phyloP scores from a whole-genome alignment of 37 sponge, comb jelly and placozoan genomes.

The Corticium candelabrum region DNA sequence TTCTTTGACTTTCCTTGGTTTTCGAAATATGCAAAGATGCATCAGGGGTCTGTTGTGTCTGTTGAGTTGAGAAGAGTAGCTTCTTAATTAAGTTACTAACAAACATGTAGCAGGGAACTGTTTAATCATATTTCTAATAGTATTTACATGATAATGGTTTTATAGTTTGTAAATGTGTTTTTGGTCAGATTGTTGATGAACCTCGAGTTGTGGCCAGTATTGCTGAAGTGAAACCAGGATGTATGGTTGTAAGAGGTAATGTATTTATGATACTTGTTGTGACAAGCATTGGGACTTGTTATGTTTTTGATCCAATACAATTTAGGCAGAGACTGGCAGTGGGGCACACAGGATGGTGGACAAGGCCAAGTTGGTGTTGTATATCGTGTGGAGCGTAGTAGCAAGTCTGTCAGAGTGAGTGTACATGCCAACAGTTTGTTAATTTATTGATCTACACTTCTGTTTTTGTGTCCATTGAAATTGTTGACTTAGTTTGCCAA shows the following conservation, averaged over 20 bases:
- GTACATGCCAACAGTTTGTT: too few species aligned
- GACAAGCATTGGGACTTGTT: not conserved
- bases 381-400: not conserved
- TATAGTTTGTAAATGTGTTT: too few species aligned
- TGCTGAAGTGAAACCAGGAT: not conserved
- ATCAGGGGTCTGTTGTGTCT: too few species aligned
- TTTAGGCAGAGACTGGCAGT: not conserved
- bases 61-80: too few species aligned
- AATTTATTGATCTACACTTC: too few species aligned
- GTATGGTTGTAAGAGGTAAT: not conserved
- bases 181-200: not conserved
- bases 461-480: too few species aligned
- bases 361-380: not conserved
- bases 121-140: not conserved
- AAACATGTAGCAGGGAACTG: too few species aligned
- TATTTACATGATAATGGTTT: not conserved
- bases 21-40: too few species aligned
- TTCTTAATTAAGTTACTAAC: too few species aligned
- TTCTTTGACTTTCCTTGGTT: too few species aligned
- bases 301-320: not conserved
- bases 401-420: not conserved
- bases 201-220: not conserved
- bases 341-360: constrained; percentile 6
- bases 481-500: too few species aligned
- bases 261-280: not conserved